phyloP scores from a whole-genome alignment of 2,888 invertebrate genomes.

The Automeris io region DNA sequence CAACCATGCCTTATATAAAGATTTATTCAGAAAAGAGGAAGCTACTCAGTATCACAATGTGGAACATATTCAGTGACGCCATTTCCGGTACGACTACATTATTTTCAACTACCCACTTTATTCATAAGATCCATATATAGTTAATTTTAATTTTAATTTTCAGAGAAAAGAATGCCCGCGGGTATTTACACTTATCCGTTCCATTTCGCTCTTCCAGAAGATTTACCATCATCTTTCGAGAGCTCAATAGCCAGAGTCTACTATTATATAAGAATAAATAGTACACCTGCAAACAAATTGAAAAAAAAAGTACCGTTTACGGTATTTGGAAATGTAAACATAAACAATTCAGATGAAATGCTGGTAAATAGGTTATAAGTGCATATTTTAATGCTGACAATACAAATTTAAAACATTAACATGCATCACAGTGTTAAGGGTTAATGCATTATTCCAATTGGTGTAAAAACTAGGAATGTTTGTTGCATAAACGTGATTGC shows the following conservation, averaged over 20 bases:
- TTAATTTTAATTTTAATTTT: conserved; percentile 2
- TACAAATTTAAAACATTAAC: no score
- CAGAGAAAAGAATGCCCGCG: conserved; percentile 40
- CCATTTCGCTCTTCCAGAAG: conserved; percentile 49
- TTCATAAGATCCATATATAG: neutral
- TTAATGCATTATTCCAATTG: no score
- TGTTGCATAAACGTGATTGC: no score
- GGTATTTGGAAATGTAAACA: conserved; percentile 45
- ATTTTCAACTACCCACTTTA: neutral
- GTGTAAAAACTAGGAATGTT: no score
- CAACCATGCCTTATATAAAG: conserved; percentile 56
- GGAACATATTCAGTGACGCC: conserved; percentile 38
- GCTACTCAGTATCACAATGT: conserved; percentile 36
- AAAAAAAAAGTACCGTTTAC: conserved; percentile 35
- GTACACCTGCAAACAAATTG: conserved; percentile 36
- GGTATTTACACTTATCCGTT: conserved; percentile 51
- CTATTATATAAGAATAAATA: conserved; percentile 48
- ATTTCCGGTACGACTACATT: conserved; percentile 22
- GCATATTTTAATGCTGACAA: no score
- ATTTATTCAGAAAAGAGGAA: conserved; percentile 52
- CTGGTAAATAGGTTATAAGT: no score
- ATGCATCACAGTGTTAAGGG: no score
- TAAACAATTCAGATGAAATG: conserved; percentile 42
- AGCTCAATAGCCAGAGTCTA: conserved; percentile 49
- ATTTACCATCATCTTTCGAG: conserved; percentile 54